Evolutionary conservation across 2,888 invertebrate species (phyloP), one percentile per base, ranked within the genome.

Genomic region (Athetis lepigone): DNA sequence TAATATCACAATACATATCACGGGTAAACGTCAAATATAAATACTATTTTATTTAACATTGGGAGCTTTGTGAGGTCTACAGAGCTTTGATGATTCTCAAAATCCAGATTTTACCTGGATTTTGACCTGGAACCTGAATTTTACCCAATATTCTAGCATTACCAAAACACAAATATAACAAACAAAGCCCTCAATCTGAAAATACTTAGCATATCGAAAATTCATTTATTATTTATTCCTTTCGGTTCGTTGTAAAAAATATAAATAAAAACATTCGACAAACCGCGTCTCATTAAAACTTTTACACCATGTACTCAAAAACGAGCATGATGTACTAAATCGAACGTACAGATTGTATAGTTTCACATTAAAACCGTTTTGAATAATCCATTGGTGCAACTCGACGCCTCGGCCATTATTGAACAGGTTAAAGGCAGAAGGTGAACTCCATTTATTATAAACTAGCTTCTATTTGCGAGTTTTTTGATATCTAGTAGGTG

Each of bases 311-410:
- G 69, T 46, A 23, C 49, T 40, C 43, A 63, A 73, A 77, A 70
- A 63, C 55, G 49, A 76, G 40, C 60, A 69, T 57, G 59, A 67
- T 36, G 52, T 36, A 51, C 59, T 59, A 58, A 66, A 70, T 66
- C 75, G 55, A 61, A 74, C 62, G 47, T 6, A 19, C 43, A 5
- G 36, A 55, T 58, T 57, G 61, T 42, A 40, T 54, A 47, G 69
- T 45, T 59, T 16, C 36, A 58, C 47, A 67, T 74, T 59, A 63
- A 68, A 77, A 73, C 50, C 57, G 39, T 60, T 55, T 47, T 65
- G 60, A 78, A 78, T 78, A 75, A 81, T 75, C 67, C 65, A 68
- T 60, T 63, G 61, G 57, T 62, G 66, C 54, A 50, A 61, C 62
- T 75, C 79, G 69, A 56, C 43, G 50, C 54, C 49, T 36, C 42